Percentiles rank a stretch among this genome's conserved stretches.
Evolutionary conservation across 2,888 invertebrate genomes (phyloP).

Genomic region (Ryuthela nishihirai): DNA sequence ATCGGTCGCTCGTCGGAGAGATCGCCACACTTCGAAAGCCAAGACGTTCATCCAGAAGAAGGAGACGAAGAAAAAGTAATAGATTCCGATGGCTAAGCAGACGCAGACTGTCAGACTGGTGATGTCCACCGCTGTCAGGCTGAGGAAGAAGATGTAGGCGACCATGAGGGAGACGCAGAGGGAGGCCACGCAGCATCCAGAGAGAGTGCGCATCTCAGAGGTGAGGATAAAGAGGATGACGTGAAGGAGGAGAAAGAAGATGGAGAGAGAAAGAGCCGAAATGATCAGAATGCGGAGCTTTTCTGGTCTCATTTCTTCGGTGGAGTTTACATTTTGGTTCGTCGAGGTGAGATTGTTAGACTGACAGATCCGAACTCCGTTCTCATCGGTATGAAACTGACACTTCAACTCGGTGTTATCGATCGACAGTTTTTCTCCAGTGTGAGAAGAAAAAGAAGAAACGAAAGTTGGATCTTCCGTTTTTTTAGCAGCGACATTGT

Average conservation of each 20-base stretch:
- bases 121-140: conserved; percentile 51
- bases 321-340: too few relatives aligned
- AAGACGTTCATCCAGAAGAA: conserved; percentile 12
- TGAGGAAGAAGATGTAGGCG: conserved; percentile 54
- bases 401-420: too few relatives aligned
- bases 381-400: too few relatives aligned
- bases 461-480: too few relatives aligned
- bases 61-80: conserved; percentile 6
- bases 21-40: conserved; percentile 49
- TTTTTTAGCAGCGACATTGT: too few relatives aligned
- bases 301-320: too few relatives aligned
- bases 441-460: too few relatives aligned
- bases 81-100: conserved; percentile 1
- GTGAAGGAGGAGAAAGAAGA: too few relatives aligned
- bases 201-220: conserved; percentile 54
- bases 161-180: conserved; percentile 53
- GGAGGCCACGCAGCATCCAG: conserved; percentile 56
- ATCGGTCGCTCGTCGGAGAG: conserved; percentile 52
- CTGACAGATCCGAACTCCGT: too few relatives aligned
- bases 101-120: not conserved
- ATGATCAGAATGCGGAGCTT: conserved; percentile 53
- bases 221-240: too few relatives aligned
- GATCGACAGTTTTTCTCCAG: too few relatives aligned
- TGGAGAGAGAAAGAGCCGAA: conserved; percentile 53
- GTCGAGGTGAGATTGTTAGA: too few relatives aligned